Conservation (phyloP, 2,888 invertebrate genomes). For the Eupithecia tripunctaria region DNA sequence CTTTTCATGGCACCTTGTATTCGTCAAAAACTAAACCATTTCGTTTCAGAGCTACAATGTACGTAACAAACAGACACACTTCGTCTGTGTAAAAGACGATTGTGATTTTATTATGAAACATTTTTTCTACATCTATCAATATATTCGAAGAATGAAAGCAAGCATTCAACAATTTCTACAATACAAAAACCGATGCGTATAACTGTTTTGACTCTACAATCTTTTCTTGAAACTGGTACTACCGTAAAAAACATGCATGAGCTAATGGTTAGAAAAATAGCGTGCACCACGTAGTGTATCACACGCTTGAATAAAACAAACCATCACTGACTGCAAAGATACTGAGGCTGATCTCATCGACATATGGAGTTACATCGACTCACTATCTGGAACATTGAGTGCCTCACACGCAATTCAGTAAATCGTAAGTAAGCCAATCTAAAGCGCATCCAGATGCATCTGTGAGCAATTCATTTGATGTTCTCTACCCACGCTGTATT, state of each 20-base stretch:
- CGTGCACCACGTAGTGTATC: background rate
- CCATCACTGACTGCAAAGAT: background rate
- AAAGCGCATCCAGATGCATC: conserved; percentile 55
- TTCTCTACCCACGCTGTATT: conserved; percentile 44
- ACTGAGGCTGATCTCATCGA: conserved; percentile 25
- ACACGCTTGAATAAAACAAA: background rate
- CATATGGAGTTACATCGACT: conserved; percentile 21
- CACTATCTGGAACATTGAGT: conserved; percentile 33
- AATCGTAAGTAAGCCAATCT: conserved; percentile 58
- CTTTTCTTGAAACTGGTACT: background rate
- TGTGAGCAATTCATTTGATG: conserved; percentile 63
- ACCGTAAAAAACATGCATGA: background rate
- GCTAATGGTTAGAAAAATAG: background rate
- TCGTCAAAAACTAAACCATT: too few relatives aligned
- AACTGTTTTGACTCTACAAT: background rate
- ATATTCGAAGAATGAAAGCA: background rate
- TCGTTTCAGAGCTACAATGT: too few relatives aligned
- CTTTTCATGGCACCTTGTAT: too few relatives aligned
- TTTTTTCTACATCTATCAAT: too few relatives aligned
- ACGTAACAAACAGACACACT: too few relatives aligned
- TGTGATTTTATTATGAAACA: too few relatives aligned
- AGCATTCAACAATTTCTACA: background rate
- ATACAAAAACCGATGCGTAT: too few relatives aligned
- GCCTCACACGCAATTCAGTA: conserved; percentile 53
- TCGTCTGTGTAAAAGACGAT: too few relatives aligned